Conservation (phyloP, 2,797 vertebrate genomes). For the Hippoglossus hippoglossus region DNA sequence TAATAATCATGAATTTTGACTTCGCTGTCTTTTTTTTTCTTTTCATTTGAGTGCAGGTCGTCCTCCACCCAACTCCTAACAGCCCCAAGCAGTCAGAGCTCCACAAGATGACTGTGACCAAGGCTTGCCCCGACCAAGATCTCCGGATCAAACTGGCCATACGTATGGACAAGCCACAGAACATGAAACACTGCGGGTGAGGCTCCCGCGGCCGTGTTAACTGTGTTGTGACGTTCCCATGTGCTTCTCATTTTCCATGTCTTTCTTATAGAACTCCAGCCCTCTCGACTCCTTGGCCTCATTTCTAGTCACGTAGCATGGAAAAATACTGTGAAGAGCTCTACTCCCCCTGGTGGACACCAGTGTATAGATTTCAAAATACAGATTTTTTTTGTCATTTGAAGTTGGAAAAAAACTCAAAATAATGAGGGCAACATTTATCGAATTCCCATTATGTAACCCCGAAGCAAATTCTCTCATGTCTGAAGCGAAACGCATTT, state of each 20-base stretch:
- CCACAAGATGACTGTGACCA: conserved; percentile 98
- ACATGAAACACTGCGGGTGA: conserved; percentile 99
- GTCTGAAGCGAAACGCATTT: background rate
- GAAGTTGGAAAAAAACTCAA: conserved; percentile 1
- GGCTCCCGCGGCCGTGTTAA: conserved; percentile 25
- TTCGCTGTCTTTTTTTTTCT: conserved; percentile 17
- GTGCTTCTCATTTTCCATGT: conserved; percentile 46
- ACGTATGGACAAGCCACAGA: conserved; percentile 99
- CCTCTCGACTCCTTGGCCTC: conserved; percentile 76
- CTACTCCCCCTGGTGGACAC: conserved; percentile 79
- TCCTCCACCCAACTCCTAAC: conserved; percentile 97
- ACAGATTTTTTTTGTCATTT: conserved; percentile 15
- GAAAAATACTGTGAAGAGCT: conserved; percentile 76
- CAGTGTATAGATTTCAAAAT: conserved; percentile 38
- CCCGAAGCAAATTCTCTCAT: background rate
- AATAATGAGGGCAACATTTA: conserved; percentile 2
- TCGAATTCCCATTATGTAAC: conserved; percentile 3
- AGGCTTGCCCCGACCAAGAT: conserved; percentile 98
- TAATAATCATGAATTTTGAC: conserved; percentile 5
- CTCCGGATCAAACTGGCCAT: conserved; percentile 98
- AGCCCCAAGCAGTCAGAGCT: conserved; percentile 98
- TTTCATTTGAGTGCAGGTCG: conserved; percentile 86
- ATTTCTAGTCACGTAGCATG: conserved; percentile 73
- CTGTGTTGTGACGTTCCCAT: conserved; percentile 11
- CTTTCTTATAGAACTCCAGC: conserved; percentile 56